These are phyloP conservation scores for Myrmecobius fasciatus DNA, from an alignment of 2,113 vertebrate genomes.

Conservation along the genomic window DNA sequence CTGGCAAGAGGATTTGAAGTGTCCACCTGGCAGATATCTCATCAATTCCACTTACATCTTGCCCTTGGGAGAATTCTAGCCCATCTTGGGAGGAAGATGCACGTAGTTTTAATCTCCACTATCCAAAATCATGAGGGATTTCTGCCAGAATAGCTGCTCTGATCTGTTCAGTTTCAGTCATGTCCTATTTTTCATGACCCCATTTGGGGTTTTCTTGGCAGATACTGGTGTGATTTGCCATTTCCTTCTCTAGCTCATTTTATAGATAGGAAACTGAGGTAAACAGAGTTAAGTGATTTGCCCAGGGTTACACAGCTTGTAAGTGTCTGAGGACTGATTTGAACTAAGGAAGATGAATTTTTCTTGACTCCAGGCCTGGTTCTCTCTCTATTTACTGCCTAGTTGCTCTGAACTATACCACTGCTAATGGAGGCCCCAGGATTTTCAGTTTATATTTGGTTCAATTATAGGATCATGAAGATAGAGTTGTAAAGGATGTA, in stretches of 20 bases:
- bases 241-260: no score
- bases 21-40: not conserved
- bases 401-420: not conserved
- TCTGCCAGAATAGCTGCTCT: not conserved
- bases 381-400: not conserved
- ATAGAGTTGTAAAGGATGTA: not conserved
- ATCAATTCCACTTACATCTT: not conserved
- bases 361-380: no score
- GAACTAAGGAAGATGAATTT: not conserved
- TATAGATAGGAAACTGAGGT: not conserved
- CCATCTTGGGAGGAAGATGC: not conserved
- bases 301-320: not conserved
- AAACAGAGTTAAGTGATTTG: not conserved
- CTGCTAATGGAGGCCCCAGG: not conserved
- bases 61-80: slow-evolving; percentile 25
- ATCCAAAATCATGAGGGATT: not conserved
- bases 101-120: slow-evolving; percentile 21
- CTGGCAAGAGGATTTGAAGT: slow-evolving; percentile 24
- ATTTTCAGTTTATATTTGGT: not conserved
- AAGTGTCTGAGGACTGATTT: not conserved
- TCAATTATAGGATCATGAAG: not conserved
- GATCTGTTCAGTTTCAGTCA: not conserved
- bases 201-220: no score
- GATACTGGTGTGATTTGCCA: no score
- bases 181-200: not conserved